Conservation (phyloP, 2,113 vertebrate species). For the Campylomormyrus tamandua region DNA sequence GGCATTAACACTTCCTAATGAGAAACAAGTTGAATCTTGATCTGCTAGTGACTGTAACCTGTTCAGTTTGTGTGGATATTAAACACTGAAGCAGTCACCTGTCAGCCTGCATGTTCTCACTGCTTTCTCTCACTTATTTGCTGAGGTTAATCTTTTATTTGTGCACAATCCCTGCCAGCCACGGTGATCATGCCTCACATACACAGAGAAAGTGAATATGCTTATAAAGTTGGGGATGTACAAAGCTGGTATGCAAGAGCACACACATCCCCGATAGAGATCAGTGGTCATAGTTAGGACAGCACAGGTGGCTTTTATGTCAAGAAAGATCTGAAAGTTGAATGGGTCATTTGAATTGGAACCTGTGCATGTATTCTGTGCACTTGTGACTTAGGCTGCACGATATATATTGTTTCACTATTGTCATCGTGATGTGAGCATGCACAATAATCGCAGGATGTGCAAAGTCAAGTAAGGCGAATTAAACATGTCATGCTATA, state of each 20-base stretch:
- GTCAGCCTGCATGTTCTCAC: neutral
- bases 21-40: neutral
- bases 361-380: neutral
- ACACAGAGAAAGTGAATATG: neutral
- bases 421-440: neutral
- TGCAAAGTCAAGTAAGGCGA: neutral
- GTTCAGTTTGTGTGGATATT: constrained; percentile 56
- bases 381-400: neutral
- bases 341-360: neutral
- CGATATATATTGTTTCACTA: neutral
- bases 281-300: neutral
- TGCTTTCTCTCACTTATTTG: neutral
- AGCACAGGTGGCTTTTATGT: neutral
- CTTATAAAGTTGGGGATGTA: neutral
- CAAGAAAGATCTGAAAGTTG: neutral
- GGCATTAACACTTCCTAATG: neutral
- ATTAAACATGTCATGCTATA: neutral
- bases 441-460: neutral
- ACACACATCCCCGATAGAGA: neutral
- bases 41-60: constrained; percentile 47
- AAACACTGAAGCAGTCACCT: constrained; percentile 43
- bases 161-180: neutral
- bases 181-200: neutral
- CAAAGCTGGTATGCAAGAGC: neutral
- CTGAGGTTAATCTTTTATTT: neutral